These are phyloP conservation scores for Zeuzera pyrina DNA, from an alignment of 2,888 invertebrate genomes.

Conservation along the genomic window DNA sequence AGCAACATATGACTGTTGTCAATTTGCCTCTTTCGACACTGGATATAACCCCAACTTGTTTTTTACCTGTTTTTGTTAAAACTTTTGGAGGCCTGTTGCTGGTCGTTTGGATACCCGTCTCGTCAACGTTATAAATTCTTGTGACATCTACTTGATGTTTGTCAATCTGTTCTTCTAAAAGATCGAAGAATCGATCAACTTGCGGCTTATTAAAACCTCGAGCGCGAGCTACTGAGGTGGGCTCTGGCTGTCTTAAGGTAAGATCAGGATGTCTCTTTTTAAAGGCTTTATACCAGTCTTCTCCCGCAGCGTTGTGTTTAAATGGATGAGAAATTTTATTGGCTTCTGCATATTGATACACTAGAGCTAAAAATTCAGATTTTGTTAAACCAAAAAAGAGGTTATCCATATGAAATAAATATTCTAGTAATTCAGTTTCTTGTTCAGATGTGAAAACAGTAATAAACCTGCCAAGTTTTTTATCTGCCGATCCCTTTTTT, in stretches of 20 bases:
- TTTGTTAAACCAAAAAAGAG: constrained; percentile 12
- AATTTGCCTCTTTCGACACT: constrained; percentile 19
- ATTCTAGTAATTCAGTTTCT: constrained; percentile 11
- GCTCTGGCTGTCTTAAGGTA: too few relatives aligned
- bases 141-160: too few relatives aligned
- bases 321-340: constrained; percentile 4
- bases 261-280: not conserved
- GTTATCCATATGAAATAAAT: constrained; percentile 12
- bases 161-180: constrained; percentile 6
- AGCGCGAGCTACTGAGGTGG: constrained; percentile 12
- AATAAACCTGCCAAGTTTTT: not conserved
- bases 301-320: not conserved
- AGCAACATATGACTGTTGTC: constrained; percentile 18
- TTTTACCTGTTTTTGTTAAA: constrained; percentile 17
- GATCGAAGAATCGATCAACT: constrained; percentile 11
- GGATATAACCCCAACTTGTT: constrained; percentile 20
- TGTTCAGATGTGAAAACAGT: not conserved
- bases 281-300: not conserved
- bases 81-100: constrained; percentile 12
- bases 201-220: constrained; percentile 12
- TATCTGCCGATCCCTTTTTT: not conserved
- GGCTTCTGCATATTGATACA: constrained; percentile 6
- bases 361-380: constrained; percentile 8
- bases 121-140: constrained; percentile 9
- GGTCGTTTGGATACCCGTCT: constrained; percentile 7